phyloP scores from a whole-genome alignment of 1,140 invertebrate species.

The Apolygus lucorum region DNA sequence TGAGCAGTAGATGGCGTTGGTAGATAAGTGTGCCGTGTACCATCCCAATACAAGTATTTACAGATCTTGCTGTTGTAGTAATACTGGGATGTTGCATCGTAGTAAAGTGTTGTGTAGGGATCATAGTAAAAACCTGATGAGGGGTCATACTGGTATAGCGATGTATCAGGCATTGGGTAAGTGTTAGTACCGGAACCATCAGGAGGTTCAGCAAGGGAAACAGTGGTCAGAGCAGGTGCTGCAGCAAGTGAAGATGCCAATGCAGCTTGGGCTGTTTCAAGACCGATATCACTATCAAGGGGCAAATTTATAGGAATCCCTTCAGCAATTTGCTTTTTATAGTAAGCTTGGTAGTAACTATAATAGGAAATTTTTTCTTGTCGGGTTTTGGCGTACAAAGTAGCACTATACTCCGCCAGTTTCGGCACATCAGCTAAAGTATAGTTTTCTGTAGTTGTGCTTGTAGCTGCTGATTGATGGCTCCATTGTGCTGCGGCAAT shows the following conservation, averaged over 20 bases:
- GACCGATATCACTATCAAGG: constrained; percentile 38
- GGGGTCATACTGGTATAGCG: constrained; percentile 88
- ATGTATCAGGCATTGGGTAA: constrained; percentile 66
- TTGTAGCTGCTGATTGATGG: constrained; percentile 29
- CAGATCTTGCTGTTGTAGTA: constrained; percentile 83
- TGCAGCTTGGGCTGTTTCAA: constrained; percentile 51
- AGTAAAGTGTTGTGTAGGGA: constrained; percentile 83
- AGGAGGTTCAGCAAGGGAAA: constrained; percentile 34
- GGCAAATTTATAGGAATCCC: constrained; percentile 42
- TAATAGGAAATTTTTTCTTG: constrained; percentile 63
- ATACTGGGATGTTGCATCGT: constrained; percentile 89
- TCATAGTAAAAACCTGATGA: constrained; percentile 96
- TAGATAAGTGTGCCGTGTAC: constrained; percentile 67
- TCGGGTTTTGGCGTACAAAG: constrained; percentile 62
- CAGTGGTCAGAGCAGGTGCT: background rate
- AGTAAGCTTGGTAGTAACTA: constrained; percentile 73
- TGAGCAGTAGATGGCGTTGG: constrained; percentile 50
- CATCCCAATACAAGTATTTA: constrained; percentile 94
- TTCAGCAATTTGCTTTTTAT: constrained; percentile 59
- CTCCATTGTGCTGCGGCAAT: constrained; percentile 42
- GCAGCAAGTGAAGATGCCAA: constrained; percentile 85
- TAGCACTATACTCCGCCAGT: constrained; percentile 68
- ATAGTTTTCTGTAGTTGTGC: too few species aligned
- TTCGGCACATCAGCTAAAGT: constrained; percentile 60
- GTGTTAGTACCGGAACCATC: constrained; percentile 43